phyloP scores from a whole-genome alignment of 2,888 invertebrate genomes.

The Drosophila dives region DNA sequence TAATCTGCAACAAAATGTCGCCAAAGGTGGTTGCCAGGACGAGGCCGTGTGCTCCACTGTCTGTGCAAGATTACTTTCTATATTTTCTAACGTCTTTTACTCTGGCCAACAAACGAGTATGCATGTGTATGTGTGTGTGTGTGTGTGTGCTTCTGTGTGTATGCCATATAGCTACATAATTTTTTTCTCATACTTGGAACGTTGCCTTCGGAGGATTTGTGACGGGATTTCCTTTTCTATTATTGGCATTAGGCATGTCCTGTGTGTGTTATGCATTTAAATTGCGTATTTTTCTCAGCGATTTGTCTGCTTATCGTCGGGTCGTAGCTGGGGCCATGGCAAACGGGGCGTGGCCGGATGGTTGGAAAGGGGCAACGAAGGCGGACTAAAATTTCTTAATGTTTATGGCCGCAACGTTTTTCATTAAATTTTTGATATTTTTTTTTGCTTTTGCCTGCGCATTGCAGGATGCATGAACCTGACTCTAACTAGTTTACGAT shows the following conservation, averaged over 20 bases:
- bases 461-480: conserved; percentile 46
- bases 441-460: not conserved
- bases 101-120: conserved; percentile 33
- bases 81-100: conserved; percentile 75
- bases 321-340: conserved; percentile 26
- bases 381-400: conserved; percentile 73
- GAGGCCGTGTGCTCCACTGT: conserved; percentile 48
- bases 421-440: conserved; percentile 73
- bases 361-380: not conserved
- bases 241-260: conserved; percentile 85
- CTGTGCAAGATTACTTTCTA: conserved; percentile 79
- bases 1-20: conserved; percentile 85
- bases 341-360: conserved; percentile 22
- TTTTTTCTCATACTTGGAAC: conserved; percentile 67
- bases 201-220: conserved; percentile 83
- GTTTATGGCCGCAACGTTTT: conserved; percentile 80
- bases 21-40: conserved; percentile 77
- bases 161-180: conserved; percentile 67
- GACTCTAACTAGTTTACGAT: conserved; percentile 78
- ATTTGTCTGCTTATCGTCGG: conserved; percentile 84
- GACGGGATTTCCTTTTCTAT: conserved; percentile 85
- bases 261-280: conserved; percentile 86
- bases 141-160: conserved; percentile 22
- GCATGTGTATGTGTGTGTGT: conserved; percentile 18
- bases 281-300: conserved; percentile 85